Conservation (phyloP, 2,113 vertebrate species). For the Phasianus colchicus region DNA sequence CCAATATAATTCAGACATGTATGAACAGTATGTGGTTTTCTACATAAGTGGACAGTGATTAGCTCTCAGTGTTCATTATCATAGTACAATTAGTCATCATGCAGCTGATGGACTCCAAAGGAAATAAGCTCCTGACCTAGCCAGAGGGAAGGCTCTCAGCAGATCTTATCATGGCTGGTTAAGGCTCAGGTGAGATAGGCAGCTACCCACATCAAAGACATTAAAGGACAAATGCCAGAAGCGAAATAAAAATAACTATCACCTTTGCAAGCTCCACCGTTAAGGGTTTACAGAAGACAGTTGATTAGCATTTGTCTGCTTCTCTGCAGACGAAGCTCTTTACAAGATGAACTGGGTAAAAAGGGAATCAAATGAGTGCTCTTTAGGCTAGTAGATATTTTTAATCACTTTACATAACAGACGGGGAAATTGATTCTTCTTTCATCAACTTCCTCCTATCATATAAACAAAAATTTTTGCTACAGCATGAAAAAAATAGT, state of each 20-base stretch:
- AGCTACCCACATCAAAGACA: not conserved
- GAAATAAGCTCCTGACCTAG: not conserved
- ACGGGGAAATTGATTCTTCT: not conserved
- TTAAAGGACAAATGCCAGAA: not conserved
- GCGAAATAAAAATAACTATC: not conserved
- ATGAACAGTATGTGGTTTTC: not conserved
- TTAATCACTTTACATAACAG: slow-evolving; percentile 24
- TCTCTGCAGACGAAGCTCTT: not conserved
- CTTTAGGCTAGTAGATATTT: not conserved
- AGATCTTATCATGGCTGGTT: not conserved
- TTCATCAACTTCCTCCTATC: not conserved
- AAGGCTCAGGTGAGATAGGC: not conserved
- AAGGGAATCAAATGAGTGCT: not conserved
- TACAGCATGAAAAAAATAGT: not conserved
- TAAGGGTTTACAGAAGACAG: not conserved
- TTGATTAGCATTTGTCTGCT: not conserved
- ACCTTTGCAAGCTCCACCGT: not conserved
- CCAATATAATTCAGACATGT: not conserved
- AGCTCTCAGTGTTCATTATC: not conserved
- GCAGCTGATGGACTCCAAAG: not conserved
- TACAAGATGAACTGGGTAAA: not conserved
- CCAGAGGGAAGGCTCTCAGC: not conserved
- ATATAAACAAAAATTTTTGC: not conserved
- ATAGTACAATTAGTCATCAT: not conserved
- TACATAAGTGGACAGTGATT: not conserved